Conservation (phyloP, 2,113 vertebrate genomes). For the Telmatochromis brachygnathus region DNA sequence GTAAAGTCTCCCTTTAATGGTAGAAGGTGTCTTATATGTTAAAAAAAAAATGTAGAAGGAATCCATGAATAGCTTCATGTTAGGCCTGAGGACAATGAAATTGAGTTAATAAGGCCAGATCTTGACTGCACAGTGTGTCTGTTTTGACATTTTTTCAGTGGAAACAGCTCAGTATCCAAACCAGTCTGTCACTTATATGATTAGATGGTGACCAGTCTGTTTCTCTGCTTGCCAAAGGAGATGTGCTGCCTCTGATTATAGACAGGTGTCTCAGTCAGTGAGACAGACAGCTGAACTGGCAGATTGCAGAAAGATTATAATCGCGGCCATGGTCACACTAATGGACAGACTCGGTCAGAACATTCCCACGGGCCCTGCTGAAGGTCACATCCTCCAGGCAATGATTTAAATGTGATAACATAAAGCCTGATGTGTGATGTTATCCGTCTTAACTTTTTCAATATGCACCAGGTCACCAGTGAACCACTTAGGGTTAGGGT, state of each 20-base stretch:
- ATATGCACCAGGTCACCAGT: background rate
- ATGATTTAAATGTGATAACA: background rate
- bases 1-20: background rate
- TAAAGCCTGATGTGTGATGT: background rate
- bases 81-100: background rate
- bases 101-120: background rate
- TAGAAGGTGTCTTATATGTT: background rate
- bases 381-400: background rate
- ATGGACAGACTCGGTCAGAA: background rate
- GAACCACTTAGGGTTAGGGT: background rate
- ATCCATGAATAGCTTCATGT: background rate
- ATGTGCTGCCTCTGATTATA: background rate
- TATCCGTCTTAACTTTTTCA: background rate
- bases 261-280: constrained; percentile 10
- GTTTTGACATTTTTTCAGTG: background rate
- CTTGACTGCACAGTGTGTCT: background rate
- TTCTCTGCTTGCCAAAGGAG: background rate
- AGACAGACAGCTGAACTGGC: constrained; percentile 14
- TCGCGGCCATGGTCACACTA: background rate
- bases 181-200: background rate
- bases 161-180: background rate
- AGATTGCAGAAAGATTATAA: background rate
- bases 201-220: constrained; percentile 12
- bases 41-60: background rate
- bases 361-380: background rate